These are phyloP conservation scores for Sylvicola fuscatus DNA, from an alignment of 2,888 invertebrate genomes.

Conservation along the genomic window DNA sequence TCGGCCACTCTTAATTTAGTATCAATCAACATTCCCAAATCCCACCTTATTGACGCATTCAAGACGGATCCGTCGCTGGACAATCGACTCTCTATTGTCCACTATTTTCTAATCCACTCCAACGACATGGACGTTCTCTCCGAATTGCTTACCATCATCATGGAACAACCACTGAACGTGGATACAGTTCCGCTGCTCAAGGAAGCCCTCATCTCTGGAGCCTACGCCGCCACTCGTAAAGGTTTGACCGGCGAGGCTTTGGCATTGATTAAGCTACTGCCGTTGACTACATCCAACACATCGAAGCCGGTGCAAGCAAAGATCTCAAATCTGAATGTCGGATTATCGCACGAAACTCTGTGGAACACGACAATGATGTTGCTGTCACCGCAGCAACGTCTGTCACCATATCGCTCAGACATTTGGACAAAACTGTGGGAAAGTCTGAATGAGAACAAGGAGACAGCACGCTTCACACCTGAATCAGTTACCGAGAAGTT, in stretches of 20 bases:
- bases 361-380: conserved; percentile 71
- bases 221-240: conserved; percentile 48
- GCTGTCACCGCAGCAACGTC: conserved; percentile 61
- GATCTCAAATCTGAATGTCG: conserved; percentile 27
- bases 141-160: conserved; percentile 41
- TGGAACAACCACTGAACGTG: conserved; percentile 36
- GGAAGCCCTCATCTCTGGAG: conserved; percentile 60
- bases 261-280: conserved; percentile 44
- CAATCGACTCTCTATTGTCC: conserved; percentile 59
- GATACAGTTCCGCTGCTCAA: conserved; percentile 39
- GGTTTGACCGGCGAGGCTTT: conserved; percentile 50
- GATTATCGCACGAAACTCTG: conserved; percentile 49
- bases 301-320: conserved; percentile 23
- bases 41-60: conserved; percentile 45
- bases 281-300: conserved; percentile 36
- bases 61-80: conserved; percentile 43
- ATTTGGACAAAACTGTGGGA: conserved; percentile 71
- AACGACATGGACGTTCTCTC: conserved; percentile 53
- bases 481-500: conserved; percentile 56
- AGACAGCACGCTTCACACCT: conserved; percentile 40
- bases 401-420: conserved; percentile 63
- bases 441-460: conserved; percentile 38
- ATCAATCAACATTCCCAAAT: conserved; percentile 40
- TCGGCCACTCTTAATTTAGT: conserved; percentile 50
- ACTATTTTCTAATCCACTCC: conserved; percentile 60